These are phyloP conservation scores for Enteromius fasciolatus DNA, from an alignment of 2,797 vertebrate genomes.

Conservation along the genomic window DNA sequence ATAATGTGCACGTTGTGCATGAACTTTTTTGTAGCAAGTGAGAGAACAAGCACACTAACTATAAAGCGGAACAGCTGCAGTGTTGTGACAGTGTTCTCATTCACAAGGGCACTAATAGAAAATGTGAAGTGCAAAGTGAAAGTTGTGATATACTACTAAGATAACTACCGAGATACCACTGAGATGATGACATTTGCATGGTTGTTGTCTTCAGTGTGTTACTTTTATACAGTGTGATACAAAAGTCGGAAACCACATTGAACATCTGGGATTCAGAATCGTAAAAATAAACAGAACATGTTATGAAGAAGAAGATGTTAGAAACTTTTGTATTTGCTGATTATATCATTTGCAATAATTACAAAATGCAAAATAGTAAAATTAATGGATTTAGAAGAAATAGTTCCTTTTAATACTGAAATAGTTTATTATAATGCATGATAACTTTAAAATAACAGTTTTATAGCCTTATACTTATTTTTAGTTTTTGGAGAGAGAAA, in stretches of 20 bases:
- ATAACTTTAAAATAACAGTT: neutral
- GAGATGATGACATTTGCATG: neutral
- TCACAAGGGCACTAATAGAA: slow-evolving; percentile 8
- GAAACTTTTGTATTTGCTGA: no score
- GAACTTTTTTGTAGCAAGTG: neutral
- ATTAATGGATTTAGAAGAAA: neutral
- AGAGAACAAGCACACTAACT: slow-evolving; percentile 4
- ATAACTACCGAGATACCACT: neutral
- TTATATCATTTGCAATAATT: neutral
- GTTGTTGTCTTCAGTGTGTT: neutral
- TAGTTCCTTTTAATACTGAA: neutral
- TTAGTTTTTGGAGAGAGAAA: no score
- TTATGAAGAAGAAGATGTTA: no score
- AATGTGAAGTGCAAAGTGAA: neutral
- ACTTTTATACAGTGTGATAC: neutral
- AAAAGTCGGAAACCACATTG: neutral
- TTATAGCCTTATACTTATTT: neutral
- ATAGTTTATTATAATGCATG: no score
- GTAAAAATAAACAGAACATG: neutral
- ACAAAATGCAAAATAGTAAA: neutral
- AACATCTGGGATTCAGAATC: neutral
- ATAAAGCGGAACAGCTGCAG: neutral
- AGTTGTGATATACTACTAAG: neutral
- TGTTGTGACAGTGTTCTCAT: slow-evolving; percentile 25
- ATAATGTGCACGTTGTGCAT: neutral